These are phyloP conservation scores for Alitta virens DNA, from an alignment of 2,888 invertebrate genomes.

Conservation along the genomic window DNA sequence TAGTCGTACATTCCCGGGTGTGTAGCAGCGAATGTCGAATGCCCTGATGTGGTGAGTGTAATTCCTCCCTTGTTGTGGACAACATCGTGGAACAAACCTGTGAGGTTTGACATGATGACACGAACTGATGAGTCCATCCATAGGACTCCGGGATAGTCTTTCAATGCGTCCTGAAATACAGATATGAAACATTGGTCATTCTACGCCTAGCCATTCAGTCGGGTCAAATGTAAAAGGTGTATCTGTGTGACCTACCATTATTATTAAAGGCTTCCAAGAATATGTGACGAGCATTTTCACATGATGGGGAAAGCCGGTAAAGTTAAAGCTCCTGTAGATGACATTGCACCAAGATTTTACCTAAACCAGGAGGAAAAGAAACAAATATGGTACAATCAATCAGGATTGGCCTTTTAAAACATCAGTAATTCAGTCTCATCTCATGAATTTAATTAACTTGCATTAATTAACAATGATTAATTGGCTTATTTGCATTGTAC, in stretches of 20 bases:
- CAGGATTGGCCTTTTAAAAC: not conserved
- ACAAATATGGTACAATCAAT: too few relatives aligned
- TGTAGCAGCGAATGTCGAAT: constrained; percentile 38
- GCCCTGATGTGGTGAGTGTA: constrained; percentile 9
- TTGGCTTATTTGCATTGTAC: too few relatives aligned
- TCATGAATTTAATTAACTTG: not conserved
- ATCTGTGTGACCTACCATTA: not conserved
- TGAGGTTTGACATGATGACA: constrained; percentile 10
- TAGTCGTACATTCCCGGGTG: constrained; percentile 43
- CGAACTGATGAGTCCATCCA: constrained; percentile 28
- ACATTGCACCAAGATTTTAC: constrained; percentile 2
- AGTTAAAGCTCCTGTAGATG: not conserved
- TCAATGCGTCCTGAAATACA: constrained; percentile 21
- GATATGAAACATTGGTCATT: not conserved
- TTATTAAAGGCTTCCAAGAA: not conserved
- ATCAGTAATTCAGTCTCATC: not conserved
- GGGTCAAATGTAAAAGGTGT: not conserved
- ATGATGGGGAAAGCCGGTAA: not conserved
- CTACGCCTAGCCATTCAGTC: not conserved
- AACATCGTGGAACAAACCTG: not conserved
- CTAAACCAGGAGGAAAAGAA: not conserved
- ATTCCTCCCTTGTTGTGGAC: not conserved
- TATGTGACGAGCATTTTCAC: not conserved
- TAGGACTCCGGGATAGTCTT: constrained; percentile 17
- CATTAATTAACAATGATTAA: not conserved